Conservation (phyloP, 2,888 invertebrate species). For the Tiliacea aurago region DNA sequence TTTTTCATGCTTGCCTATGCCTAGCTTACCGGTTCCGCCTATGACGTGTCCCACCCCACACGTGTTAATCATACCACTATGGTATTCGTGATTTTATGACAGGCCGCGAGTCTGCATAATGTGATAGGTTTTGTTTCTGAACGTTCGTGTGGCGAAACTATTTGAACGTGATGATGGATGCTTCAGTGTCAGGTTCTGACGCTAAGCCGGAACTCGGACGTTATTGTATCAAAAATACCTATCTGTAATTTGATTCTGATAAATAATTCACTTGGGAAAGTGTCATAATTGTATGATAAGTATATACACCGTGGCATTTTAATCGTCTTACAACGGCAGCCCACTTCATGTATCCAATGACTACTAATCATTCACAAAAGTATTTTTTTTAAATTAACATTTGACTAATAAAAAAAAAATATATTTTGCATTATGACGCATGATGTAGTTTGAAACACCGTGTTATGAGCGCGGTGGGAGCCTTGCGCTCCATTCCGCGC, state of each 20-base stretch:
- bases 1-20: no score
- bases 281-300: neutral
- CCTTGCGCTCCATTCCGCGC: no score
- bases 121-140: slow-evolving; percentile 67
- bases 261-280: neutral
- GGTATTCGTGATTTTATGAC: slow-evolving; percentile 81
- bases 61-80: slow-evolving; percentile 77
- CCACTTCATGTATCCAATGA: no score
- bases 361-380: no score
- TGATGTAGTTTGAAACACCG: no score
- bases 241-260: neutral
- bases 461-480: no score
- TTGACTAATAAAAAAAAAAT: no score
- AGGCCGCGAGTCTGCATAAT: slow-evolving; percentile 72
- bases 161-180: slow-evolving; percentile 44
- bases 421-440: no score
- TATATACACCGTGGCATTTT: no score
- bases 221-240: neutral
- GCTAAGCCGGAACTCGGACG: neutral
- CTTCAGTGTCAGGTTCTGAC: slow-evolving; percentile 26
- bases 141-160: slow-evolving; percentile 48
- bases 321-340: no score
- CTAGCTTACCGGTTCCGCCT: slow-evolving; percentile 42
- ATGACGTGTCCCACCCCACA: slow-evolving; percentile 56
- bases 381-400: no score